Conservation (phyloP, 2,888 invertebrate species). For the Apocheima hispidaria region DNA sequence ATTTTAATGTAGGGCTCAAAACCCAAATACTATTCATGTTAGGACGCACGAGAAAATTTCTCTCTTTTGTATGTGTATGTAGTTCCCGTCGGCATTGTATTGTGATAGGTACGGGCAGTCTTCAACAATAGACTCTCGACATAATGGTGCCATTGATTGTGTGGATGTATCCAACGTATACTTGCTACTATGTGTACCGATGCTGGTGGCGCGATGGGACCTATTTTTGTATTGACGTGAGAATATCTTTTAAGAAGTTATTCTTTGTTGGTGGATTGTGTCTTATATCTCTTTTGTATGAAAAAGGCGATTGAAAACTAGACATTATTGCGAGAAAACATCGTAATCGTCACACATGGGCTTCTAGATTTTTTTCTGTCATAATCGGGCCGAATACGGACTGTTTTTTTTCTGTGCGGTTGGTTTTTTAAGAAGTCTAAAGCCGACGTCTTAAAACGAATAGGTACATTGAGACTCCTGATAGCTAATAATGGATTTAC, state of each 20-base stretch:
- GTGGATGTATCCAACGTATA: slow-evolving; percentile 65
- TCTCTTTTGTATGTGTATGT: slow-evolving; percentile 65
- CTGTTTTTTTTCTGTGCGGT: too few species aligned
- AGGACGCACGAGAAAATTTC: slow-evolving; percentile 66
- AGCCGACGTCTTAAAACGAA: too few species aligned
- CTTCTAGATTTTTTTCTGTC: slow-evolving; percentile 14
- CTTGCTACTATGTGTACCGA: slow-evolving; percentile 65
- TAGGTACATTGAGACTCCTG: too few species aligned
- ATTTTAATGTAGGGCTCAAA: slow-evolving; percentile 8
- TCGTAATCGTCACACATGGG: slow-evolving; percentile 14
- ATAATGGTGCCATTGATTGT: slow-evolving; percentile 83
- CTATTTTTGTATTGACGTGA: slow-evolving; percentile 56
- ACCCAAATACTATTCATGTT: slow-evolving; percentile 15
- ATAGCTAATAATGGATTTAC: too few species aligned
- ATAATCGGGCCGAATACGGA: too few species aligned
- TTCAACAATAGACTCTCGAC: slow-evolving; percentile 79
- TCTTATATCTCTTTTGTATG: slow-evolving; percentile 30
- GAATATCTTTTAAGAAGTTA: slow-evolving; percentile 46
- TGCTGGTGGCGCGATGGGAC: slow-evolving; percentile 49
- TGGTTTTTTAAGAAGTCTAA: too few species aligned
- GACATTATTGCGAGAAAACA: slow-evolving; percentile 25
- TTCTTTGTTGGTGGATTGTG: slow-evolving; percentile 33
- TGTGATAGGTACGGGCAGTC: slow-evolving; percentile 78
- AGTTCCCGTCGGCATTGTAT: slow-evolving; percentile 71
- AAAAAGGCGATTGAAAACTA: slow-evolving; percentile 33